Base-by-base conservation (phyloP, 1,140 invertebrate species). In the Plodia interpunctella region DNA sequence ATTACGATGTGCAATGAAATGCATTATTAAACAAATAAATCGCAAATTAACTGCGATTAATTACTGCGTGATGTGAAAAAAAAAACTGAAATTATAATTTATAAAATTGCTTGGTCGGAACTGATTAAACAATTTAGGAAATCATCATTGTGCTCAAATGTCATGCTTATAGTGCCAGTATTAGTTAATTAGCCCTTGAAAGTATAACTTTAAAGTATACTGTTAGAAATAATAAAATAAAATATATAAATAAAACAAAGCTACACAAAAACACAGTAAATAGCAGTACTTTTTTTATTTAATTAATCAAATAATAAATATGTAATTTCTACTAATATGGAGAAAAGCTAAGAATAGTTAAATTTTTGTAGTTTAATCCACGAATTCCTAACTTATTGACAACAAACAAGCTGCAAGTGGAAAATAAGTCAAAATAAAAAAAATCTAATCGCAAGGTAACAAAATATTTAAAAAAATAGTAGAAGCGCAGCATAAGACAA, bases 221-320 rank as follows among this genome's bases (percentile, higher is more conserved):
- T 13, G 13, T 35, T 35, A 11, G 32, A 35, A 35, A 35, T n/a
- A n/a, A 6, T 25, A 35, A 35, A 5, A 35, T 2, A 35, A 35
- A 35, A 13, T 13, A 11, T 2, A 38, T 10, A 10, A 52, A 52
- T 52, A 38, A 50, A 10, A 58, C 53, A 32, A 67, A 58, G 54
- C 68, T 75, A 79, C 73, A 80, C 64, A 70, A 64, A 77, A 82
- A 78, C 68, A 68, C 17, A 28, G 55, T 64, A 55, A 59, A 60
- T 53, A 49, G 57, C 55, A 59, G 15, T 51, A 70, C 62, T 60
- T 59, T 55, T 65, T 67, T 66, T 69, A 63, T 60, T 80, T 76
- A 74, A 79, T 77, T 79, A 71, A 72, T 66, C 60, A 78, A 82
- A 65, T 59, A 79, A 78, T 78, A 82, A 79, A 78, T 80, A 79